Conservation (phyloP, 2,888 invertebrate species). For the Drosophila stalkeri region DNA sequence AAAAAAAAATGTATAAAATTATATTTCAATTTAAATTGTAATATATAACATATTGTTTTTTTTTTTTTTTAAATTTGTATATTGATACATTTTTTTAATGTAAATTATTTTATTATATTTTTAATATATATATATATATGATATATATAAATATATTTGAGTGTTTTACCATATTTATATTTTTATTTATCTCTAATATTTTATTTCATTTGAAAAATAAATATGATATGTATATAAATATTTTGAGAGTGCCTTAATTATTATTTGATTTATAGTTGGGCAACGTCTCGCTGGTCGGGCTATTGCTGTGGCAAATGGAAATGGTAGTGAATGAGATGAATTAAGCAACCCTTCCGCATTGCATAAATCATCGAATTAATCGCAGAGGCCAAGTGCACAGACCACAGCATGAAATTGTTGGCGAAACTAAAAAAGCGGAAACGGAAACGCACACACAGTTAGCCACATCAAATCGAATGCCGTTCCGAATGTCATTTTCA, state of each 20-base stretch:
- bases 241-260: background rate
- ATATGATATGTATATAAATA: background rate
- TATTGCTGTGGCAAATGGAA: constrained; percentile 22
- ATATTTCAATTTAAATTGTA: no score
- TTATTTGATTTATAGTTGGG: constrained; percentile 1
- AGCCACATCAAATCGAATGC: constrained; percentile 55
- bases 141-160: no score
- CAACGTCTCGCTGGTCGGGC: background rate
- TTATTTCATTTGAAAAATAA: no score
- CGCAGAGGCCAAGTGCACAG: constrained; percentile 67
- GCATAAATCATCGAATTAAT: constrained; percentile 83
- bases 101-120: no score
- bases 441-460: constrained; percentile 79
- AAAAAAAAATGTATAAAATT: no score
- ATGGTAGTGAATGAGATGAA: constrained; percentile 63
- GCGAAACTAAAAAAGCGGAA: constrained; percentile 54
- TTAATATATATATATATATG: no score
- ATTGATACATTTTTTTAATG: no score
- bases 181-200: no score
- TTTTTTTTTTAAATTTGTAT: no score
- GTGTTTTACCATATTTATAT: no score
- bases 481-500: constrained; percentile 51
- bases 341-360: constrained; percentile 83
- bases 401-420: constrained; percentile 37
- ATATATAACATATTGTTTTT: no score